Conservation (phyloP, 2,113 vertebrate species). For the Toxotes jaculatrix region DNA sequence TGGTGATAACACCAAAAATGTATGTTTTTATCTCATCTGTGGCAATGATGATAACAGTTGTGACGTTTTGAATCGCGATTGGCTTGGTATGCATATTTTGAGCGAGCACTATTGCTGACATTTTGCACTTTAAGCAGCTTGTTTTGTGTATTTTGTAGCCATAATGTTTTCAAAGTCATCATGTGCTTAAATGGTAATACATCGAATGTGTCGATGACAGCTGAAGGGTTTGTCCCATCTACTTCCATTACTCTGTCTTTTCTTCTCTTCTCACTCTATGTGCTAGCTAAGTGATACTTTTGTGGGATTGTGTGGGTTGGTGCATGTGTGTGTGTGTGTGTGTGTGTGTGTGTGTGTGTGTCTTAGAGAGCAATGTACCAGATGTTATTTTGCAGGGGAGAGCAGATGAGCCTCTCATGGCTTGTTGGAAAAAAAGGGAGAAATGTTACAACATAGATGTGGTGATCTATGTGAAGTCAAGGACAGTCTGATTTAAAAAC, state of each 20-base stretch:
- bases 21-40: constrained; percentile 18
- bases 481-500: background rate
- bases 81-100: background rate
- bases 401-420: constrained; percentile 28
- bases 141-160: background rate
- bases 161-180: constrained; percentile 30
- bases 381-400: constrained; percentile 64
- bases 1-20: constrained; percentile 19
- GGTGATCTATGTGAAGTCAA: constrained; percentile 14
- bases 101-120: background rate
- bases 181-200: background rate
- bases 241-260: constrained; percentile 3
- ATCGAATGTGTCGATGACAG: background rate
- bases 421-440: constrained; percentile 25
- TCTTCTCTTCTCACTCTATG: background rate
- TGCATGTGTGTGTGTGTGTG: constrained; percentile 16
- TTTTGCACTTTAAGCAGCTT: constrained; percentile 12
- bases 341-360: constrained; percentile 25
- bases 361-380: constrained; percentile 49
- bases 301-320: background rate
- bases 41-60: constrained; percentile 46
- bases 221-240: constrained; percentile 8
- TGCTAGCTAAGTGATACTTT: constrained; percentile 17
- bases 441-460: constrained; percentile 20
- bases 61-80: background rate